phyloP scores from a whole-genome alignment of 2,797 vertebrate species.

The Hydrocynus forskahlii region DNA sequence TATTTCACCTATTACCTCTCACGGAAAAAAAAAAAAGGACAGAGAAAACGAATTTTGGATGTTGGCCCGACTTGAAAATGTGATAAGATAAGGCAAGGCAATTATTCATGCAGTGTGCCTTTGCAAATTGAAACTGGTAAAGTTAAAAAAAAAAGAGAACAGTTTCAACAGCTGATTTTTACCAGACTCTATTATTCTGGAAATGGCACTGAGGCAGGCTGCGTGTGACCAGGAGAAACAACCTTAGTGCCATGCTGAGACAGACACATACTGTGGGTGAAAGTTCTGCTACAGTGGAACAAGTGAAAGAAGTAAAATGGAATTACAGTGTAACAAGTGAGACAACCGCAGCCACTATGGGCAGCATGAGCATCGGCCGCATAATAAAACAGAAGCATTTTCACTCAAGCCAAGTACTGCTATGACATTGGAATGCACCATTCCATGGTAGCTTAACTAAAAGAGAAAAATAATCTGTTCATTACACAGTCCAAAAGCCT shows the following conservation, averaged over 20 bases:
- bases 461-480: neutral
- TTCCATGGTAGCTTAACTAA: neutral
- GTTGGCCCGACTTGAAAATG: conserved; percentile 4
- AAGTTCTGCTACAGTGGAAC: neutral
- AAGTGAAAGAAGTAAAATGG: neutral
- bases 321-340: neutral
- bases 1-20: conserved; percentile 27
- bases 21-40: neutral
- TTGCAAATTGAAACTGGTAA: conserved; percentile 17
- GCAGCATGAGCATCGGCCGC: neutral
- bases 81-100: conserved; percentile 21
- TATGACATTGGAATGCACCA: no score
- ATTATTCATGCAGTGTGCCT: conserved; percentile 23
- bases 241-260: neutral
- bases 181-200: conserved; percentile 13
- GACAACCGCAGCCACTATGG: neutral
- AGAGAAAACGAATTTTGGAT: neutral
- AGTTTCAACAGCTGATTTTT: neutral
- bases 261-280: neutral
- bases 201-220: conserved; percentile 26
- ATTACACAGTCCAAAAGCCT: no score
- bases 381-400: neutral
- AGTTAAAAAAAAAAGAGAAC: neutral
- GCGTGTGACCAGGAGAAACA: conserved; percentile 26
- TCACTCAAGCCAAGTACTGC: neutral